These are phyloP conservation scores for Porites divaricata DNA, from an alignment of 92 coral and sea anemone species.

Conservation along the genomic window DNA sequence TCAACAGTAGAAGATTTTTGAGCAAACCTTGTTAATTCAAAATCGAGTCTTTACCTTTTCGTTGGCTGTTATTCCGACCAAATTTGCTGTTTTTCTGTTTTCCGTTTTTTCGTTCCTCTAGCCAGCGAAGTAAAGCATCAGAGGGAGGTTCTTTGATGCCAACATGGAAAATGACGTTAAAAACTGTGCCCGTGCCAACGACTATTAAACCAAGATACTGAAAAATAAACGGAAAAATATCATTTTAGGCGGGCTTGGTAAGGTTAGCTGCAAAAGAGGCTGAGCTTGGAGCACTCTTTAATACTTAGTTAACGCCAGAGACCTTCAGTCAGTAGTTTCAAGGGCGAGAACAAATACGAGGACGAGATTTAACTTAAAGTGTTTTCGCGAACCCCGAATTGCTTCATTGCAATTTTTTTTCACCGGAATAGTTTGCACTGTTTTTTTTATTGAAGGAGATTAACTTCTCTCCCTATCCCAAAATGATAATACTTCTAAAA, in stretches of 20 bases:
- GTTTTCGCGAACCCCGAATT: too few species aligned
- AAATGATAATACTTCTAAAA: too few species aligned
- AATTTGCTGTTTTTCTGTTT: slow-evolving; percentile 14
- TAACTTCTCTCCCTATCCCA: too few species aligned
- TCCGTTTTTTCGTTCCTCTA: slow-evolving; percentile 37
- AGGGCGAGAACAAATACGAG: too few species aligned
- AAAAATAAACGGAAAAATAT: not conserved
- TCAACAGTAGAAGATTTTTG: too few species aligned
- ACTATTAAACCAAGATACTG: slow-evolving; percentile 76
- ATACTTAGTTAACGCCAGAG: too few species aligned
- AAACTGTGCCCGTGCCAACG: slow-evolving; percentile 69
- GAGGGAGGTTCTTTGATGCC: slow-evolving; percentile 80
- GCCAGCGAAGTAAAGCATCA: slow-evolving; percentile 50
- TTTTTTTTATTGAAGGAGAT: too few species aligned
- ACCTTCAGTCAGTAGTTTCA: too few species aligned
- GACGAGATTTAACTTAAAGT: too few species aligned
- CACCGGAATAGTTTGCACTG: too few species aligned
- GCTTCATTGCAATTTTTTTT: too few species aligned
- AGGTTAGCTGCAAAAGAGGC: not conserved
- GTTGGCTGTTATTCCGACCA: slow-evolving; percentile 25
- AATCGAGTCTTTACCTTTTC: slow-evolving; percentile 21
- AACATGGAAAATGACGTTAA: slow-evolving; percentile 77
- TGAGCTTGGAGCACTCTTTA: too few species aligned
- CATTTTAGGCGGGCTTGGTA: not conserved
- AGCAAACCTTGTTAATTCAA: not conserved